These are phyloP conservation scores for Doryteuthis pealeii DNA, from an alignment of 1,140 invertebrate species.

Conservation along the genomic window DNA sequence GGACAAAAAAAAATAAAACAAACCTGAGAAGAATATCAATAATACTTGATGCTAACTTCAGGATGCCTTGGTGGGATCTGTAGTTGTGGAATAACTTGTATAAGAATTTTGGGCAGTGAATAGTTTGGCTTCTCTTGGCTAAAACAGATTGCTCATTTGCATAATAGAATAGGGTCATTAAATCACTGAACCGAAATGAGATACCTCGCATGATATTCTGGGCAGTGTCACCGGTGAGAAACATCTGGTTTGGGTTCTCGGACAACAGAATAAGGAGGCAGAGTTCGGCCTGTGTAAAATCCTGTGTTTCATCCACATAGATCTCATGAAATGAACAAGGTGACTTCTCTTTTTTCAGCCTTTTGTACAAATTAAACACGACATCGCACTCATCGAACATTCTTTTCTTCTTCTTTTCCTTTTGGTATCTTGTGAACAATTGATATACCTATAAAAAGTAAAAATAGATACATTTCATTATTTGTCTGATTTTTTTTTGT, in stretches of 20 bases:
- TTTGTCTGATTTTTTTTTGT: too few relatives aligned
- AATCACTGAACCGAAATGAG: slow-evolving; percentile 53
- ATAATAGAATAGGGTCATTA: slow-evolving; percentile 50
- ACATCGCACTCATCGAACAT: slow-evolving; percentile 52
- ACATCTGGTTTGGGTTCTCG: slow-evolving; percentile 53
- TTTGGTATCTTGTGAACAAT: slow-evolving; percentile 17
- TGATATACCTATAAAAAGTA: neutral
- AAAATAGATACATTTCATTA: too few relatives aligned
- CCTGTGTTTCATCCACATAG: slow-evolving; percentile 57
- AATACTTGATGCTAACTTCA: slow-evolving; percentile 49
- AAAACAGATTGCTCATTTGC: slow-evolving; percentile 39
- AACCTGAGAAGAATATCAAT: slow-evolving; percentile 35
- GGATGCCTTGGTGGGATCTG: slow-evolving; percentile 52
- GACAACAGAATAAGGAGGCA: slow-evolving; percentile 48
- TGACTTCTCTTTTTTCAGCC: slow-evolving; percentile 23
- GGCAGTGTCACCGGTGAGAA: slow-evolving; percentile 56
- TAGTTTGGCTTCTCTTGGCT: slow-evolving; percentile 34
- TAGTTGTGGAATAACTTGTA: slow-evolving; percentile 55
- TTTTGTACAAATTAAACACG: slow-evolving; percentile 33
- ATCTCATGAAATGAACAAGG: slow-evolving; percentile 47
- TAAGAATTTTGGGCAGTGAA: slow-evolving; percentile 38
- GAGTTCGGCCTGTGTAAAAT: slow-evolving; percentile 56
- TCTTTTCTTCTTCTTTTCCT: slow-evolving; percentile 35
- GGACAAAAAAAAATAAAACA: too few relatives aligned
- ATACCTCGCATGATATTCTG: slow-evolving; percentile 57